Conservation (phyloP, 2,888 invertebrate species). For the Drosophila recens region DNA sequence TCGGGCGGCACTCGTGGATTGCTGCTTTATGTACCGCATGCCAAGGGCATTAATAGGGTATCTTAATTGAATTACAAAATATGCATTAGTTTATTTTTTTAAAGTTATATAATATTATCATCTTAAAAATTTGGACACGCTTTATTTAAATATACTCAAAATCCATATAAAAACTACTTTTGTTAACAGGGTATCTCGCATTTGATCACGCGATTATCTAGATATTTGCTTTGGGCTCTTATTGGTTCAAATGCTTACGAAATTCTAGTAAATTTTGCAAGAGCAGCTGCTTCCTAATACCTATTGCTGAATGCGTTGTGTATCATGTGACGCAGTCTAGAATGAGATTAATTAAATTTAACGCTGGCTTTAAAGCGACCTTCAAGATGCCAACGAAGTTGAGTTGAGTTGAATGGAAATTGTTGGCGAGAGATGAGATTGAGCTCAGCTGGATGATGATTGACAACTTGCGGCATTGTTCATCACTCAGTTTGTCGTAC, state of each 20-base stretch:
- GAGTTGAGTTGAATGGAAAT: slow-evolving; percentile 12
- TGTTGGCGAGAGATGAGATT: background rate
- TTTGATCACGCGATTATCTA: background rate
- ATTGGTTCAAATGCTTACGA: slow-evolving; percentile 58
- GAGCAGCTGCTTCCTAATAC: slow-evolving; percentile 59
- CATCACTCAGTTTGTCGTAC: slow-evolving; percentile 12
- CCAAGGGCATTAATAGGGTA: background rate
- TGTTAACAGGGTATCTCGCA: background rate
- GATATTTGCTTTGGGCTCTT: slow-evolving; percentile 15
- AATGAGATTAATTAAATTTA: slow-evolving; percentile 62
- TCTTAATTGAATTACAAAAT: background rate
- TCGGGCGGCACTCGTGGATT: slow-evolving; percentile 33
- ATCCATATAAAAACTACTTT: background rate
- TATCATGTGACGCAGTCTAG: slow-evolving; percentile 48
- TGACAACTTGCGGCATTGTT: slow-evolving; percentile 59
- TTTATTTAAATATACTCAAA: background rate
- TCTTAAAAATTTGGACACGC: background rate
- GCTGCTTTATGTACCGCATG: slow-evolving; percentile 21
- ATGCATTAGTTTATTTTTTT: background rate
- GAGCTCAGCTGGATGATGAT: slow-evolving; percentile 41
- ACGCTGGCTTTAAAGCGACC: slow-evolving; percentile 60
- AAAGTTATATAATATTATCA: background rate
- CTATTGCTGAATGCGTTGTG: slow-evolving; percentile 40
- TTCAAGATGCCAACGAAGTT: slow-evolving; percentile 33
- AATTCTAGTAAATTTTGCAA: slow-evolving; percentile 43